Evolutionary conservation across 2,888 invertebrate genomes (phyloP).

Genomic region (Nephrotoma flavescens): DNA sequence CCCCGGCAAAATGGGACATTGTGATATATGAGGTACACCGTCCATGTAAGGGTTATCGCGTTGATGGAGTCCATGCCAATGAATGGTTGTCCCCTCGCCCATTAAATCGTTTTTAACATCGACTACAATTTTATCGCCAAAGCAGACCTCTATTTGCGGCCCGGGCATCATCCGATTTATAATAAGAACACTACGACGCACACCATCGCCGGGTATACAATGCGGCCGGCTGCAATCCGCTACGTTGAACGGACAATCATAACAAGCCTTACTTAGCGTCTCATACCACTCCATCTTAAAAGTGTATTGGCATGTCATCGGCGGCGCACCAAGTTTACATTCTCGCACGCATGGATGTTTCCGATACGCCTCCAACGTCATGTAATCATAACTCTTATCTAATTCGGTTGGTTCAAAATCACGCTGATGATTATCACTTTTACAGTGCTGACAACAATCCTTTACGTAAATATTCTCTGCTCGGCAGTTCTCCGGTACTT

Average conservation of each 20-base stretch:
- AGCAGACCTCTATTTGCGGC: slow-evolving; percentile 73
- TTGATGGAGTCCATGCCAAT: slow-evolving; percentile 87
- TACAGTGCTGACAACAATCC: slow-evolving; percentile 26
- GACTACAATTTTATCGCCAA: slow-evolving; percentile 68
- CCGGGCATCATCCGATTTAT: slow-evolving; percentile 81
- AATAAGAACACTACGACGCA: slow-evolving; percentile 56
- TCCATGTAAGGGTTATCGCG: slow-evolving; percentile 70
- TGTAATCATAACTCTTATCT: slow-evolving; percentile 8
- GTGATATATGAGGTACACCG: slow-evolving; percentile 72
- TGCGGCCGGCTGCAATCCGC: slow-evolving; percentile 64
- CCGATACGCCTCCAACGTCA: slow-evolving; percentile 23
- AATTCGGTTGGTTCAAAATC: neutral
- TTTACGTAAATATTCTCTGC: slow-evolving; percentile 18
- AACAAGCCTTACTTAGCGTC: slow-evolving; percentile 80
- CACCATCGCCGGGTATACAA: slow-evolving; percentile 74
- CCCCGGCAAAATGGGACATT: slow-evolving; percentile 67
- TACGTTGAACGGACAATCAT: slow-evolving; percentile 57
- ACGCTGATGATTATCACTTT: neutral
- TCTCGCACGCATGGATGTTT: slow-evolving; percentile 43
- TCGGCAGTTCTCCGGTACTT: slow-evolving; percentile 20
- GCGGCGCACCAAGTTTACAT: slow-evolving; percentile 36
- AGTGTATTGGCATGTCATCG: slow-evolving; percentile 47
- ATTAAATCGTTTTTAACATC: slow-evolving; percentile 67
- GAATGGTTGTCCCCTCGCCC: slow-evolving; percentile 71
- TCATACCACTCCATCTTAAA: slow-evolving; percentile 58